Evolutionary conservation across 2,888 invertebrate species (phyloP).

Genomic region (Amblyteles armatorius): DNA sequence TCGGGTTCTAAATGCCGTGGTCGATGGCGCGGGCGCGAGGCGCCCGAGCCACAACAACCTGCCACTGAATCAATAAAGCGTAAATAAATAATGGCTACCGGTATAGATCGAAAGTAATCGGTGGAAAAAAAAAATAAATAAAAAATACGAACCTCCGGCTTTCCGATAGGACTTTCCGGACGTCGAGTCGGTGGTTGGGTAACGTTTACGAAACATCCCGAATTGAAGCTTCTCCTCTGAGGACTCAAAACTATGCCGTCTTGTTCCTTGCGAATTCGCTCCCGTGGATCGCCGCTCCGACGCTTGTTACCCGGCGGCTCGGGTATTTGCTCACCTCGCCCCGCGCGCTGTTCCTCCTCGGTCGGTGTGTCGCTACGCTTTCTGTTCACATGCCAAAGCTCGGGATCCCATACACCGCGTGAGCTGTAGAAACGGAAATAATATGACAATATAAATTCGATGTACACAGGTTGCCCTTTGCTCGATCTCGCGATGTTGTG

Average conservation of each 20-base stretch:
- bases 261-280: constrained; percentile 92
- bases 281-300: constrained; percentile 89
- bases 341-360: constrained; percentile 87
- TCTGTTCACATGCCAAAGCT: constrained; percentile 86
- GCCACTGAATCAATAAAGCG: too few species aligned
- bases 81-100: too few species aligned
- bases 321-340: constrained; percentile 71
- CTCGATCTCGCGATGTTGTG: background rate
- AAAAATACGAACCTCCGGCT: constrained; percentile 78
- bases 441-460: constrained; percentile 14
- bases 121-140: background rate
- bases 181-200: constrained; percentile 79
- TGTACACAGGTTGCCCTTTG: background rate
- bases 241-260: constrained; percentile 94
- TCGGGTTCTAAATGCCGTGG: background rate
- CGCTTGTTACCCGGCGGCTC: constrained; percentile 80
- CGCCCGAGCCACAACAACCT: background rate
- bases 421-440: constrained; percentile 80
- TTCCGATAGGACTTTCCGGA: constrained; percentile 84
- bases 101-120: too few species aligned
- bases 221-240: constrained; percentile 94
- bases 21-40: too few species aligned
- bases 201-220: constrained; percentile 91
- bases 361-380: constrained; percentile 88
- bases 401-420: constrained; percentile 86